Evolutionary conservation across 2,888 invertebrate species (phyloP).

Genomic region (Napeogenes inachia): DNA sequence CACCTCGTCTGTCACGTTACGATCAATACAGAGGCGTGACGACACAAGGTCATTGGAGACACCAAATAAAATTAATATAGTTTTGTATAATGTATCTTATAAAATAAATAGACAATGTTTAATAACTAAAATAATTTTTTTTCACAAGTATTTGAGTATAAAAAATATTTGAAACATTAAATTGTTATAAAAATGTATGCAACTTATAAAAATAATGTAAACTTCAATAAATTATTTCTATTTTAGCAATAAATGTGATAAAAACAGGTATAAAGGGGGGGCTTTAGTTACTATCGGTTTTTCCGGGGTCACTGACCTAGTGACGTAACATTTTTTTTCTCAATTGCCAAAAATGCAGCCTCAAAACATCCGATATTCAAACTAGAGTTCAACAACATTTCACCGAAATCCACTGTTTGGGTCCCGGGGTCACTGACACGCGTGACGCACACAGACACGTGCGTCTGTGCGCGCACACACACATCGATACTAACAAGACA

Average conservation of each 20-base stretch:
- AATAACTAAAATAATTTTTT: too few species aligned
- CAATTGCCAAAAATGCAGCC: conserved; percentile 57
- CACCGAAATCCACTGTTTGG: conserved; percentile 78
- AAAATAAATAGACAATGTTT: too few species aligned
- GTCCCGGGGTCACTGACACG: conserved; percentile 70
- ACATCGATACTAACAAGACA: conserved; percentile 42
- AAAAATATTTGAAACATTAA: too few species aligned
- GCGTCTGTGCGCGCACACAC: conserved; percentile 65
- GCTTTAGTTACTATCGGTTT: too few species aligned
- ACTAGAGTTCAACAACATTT: conserved; percentile 76
- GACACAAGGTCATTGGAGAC: conserved; percentile 19
- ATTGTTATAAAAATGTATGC: too few species aligned
- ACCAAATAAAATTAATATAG: background rate
- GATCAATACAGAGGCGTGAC: conserved; percentile 13
- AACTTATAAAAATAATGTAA: too few species aligned
- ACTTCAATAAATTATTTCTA: too few species aligned
- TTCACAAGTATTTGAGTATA: too few species aligned
- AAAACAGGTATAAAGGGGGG: too few species aligned
- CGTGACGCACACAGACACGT: conserved; percentile 64
- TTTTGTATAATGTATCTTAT: background rate
- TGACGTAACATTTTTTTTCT: conserved; percentile 31
- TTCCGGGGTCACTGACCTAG: conserved; percentile 56
- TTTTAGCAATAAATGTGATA: too few species aligned
- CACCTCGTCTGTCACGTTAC: conserved; percentile 13
- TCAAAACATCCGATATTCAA: conserved; percentile 57